Conservation (phyloP, 2,113 vertebrate genomes). For the Chloropsis hardwickii region DNA sequence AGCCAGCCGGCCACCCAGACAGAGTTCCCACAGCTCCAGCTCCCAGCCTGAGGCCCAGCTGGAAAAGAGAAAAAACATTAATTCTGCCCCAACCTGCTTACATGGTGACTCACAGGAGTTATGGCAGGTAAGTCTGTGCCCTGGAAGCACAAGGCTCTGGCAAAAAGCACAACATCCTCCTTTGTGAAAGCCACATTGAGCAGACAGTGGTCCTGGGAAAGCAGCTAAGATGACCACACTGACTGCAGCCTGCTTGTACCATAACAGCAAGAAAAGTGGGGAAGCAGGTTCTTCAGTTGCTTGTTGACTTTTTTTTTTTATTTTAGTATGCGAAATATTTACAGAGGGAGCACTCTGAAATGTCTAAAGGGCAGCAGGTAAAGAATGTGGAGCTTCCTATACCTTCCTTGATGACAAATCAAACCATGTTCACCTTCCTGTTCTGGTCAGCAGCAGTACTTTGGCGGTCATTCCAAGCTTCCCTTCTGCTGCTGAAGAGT, state of each 20-base stretch:
- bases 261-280: background rate
- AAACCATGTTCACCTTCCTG: background rate
- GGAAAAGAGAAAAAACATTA: background rate
- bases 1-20: fast-evolving
- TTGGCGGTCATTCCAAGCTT: background rate
- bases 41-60: background rate
- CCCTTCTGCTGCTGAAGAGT: background rate
- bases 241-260: background rate
- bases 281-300: background rate
- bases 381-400: background rate
- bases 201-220: background rate
- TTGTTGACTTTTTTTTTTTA: background rate
- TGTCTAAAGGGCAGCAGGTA: background rate
- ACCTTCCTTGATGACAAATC: background rate
- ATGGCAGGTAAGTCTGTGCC: background rate
- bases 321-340: background rate
- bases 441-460: background rate
- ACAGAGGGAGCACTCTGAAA: background rate
- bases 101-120: background rate
- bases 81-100: background rate
- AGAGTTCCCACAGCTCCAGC: background rate
- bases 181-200: background rate
- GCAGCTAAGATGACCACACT: background rate
- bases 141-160: background rate
- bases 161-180: fast-evolving